Conservation (phyloP, 2,113 vertebrate species). For the Drymodes brunneopygia region DNA sequence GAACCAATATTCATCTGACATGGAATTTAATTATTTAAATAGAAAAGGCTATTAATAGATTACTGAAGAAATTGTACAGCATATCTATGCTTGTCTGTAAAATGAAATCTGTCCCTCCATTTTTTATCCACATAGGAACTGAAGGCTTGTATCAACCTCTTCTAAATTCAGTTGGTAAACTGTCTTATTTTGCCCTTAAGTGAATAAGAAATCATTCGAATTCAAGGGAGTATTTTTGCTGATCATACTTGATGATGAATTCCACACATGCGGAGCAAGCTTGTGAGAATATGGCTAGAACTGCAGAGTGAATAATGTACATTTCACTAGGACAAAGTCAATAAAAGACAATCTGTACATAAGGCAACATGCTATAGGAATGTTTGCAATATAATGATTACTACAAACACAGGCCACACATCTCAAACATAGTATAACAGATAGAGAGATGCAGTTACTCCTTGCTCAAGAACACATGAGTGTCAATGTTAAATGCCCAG, state of each 20-base stretch:
- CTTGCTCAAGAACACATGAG: background rate
- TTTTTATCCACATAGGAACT: background rate
- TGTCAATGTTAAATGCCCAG: background rate
- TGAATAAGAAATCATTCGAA: background rate
- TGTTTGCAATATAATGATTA: background rate
- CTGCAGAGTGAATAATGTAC: background rate
- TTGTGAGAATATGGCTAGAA: background rate
- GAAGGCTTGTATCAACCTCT: background rate
- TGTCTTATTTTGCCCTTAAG: background rate
- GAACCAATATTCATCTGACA: background rate
- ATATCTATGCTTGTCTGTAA: background rate
- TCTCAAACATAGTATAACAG: background rate
- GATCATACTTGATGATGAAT: background rate
- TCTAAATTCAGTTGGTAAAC: background rate
- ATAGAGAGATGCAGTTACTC: background rate
- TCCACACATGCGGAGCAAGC: background rate
- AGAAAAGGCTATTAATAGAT: background rate
- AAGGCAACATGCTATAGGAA: background rate
- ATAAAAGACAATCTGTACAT: background rate
- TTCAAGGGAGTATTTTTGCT: background rate
- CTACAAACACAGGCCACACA: background rate
- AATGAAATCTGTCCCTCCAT: background rate
- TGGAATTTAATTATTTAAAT: background rate
- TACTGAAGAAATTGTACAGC: background rate
- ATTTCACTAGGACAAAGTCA: background rate